Evolutionary conservation across 1,140 invertebrate genomes (phyloP).

Genomic region (Coptotermes formosanus): DNA sequence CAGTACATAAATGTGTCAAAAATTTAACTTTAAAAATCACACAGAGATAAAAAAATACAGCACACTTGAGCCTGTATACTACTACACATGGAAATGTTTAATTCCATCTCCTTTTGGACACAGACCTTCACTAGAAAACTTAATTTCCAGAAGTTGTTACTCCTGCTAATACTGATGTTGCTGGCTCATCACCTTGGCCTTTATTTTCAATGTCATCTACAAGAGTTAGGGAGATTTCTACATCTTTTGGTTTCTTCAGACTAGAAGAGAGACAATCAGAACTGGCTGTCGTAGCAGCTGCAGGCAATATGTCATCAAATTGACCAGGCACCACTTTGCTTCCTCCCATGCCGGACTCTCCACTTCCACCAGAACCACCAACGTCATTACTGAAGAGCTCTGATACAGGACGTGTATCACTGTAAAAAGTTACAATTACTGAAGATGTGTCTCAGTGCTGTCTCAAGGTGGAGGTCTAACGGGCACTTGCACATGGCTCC

Average conservation of each 20-base stretch:
- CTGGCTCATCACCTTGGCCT: background rate
- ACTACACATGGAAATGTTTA: too few relatives aligned
- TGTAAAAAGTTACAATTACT: background rate
- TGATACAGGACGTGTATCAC: background rate
- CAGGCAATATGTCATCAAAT: background rate
- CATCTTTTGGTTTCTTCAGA: background rate
- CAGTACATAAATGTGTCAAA: too few relatives aligned
- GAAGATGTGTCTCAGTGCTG: too few relatives aligned
- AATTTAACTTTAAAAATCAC: too few relatives aligned
- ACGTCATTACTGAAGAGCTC: background rate
- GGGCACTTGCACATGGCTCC: too few relatives aligned
- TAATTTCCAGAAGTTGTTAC: conserved; percentile 16
- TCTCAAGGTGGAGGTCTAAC: too few relatives aligned
- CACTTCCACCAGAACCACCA: background rate
- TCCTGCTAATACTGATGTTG: background rate
- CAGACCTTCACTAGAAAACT: background rate
- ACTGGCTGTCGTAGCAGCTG: background rate
- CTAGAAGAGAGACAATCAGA: background rate
- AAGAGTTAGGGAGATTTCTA: background rate
- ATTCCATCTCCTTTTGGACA: conserved; percentile 8
- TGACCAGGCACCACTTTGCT: background rate
- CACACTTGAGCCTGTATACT: too few relatives aligned
- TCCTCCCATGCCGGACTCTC: background rate
- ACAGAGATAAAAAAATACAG: too few relatives aligned
- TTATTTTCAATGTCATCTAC: background rate